Base-by-base conservation (phyloP, 2,797 vertebrate genomes). In the Octomys mimax region DNA sequence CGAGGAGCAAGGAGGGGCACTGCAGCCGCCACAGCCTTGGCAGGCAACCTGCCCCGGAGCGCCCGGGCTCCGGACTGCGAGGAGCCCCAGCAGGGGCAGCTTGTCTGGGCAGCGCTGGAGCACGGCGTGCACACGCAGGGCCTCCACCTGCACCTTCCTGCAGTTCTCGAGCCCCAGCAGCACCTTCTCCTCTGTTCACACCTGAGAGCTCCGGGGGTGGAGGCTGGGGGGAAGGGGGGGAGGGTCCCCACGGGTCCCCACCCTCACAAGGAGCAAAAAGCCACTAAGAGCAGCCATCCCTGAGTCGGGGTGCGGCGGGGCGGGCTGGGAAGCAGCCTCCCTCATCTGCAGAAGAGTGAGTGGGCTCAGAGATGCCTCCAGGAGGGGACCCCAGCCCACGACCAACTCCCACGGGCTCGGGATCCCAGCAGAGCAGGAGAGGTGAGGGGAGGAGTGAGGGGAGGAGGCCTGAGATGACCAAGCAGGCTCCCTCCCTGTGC, bases 81-180 rank as follows among this genome's bases (percentile, higher is more conserved):
- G 71, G 39, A 75, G 71, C n/a, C 39, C 80, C 49, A 39, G 26
- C 3, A 3, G 2, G 3, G 0, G 71, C 33, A 2, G 2, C 59
- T 42, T 6, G 24, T 13, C 14, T 18, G 12, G 1, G n/a, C 33
- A 1, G n/a, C 39, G 33, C 36, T 49, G 2, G 49, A 49, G 22
- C 52, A 54, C 13, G 5, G 0, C 54, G 10, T 22, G 10, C 0
- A 0, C 61, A 0, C 26, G 0, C 0, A n/a, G 4, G 28, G 1
- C 4, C 73, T 36, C 2, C 6, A 46, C 22, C 12, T 14, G 31
- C 22, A 33, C 39, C 59, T 21, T 49, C 33, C 39, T 14, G 54
- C 9, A 3, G 49, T 16, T 2, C 39, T 31, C 12, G 21, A 26
- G 59, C 26, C 62, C n/a, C 9, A 33, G 39, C 2, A 49, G 13